A percentile compares a stretch with the other conserved stretches of the same genome.
phyloP scores from a whole-genome alignment of 2,888 invertebrate genomes.

The Cristatella mucedo region DNA sequence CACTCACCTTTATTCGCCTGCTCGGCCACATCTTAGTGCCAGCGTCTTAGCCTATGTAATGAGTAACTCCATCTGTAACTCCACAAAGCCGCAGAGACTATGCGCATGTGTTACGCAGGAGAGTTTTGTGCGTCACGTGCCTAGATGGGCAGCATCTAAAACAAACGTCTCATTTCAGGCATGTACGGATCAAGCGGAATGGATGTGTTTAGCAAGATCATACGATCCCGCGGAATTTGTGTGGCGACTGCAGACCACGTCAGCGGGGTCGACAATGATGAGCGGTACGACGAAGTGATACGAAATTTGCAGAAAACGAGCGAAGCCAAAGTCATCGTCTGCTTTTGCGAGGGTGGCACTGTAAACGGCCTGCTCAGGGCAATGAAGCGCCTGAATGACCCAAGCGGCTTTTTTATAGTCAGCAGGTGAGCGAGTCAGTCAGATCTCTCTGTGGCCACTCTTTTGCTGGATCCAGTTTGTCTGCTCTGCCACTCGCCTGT shows the following conservation, averaged over 20 bases:
- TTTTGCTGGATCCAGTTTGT: too few species aligned
- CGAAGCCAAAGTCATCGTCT: constrained; percentile 51
- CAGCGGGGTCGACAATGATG: constrained; percentile 45
- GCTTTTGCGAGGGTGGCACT: constrained; percentile 63
- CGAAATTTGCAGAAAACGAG: constrained; percentile 43
- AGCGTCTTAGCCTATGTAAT: too few species aligned
- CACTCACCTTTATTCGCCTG: too few species aligned
- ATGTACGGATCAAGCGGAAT: constrained; percentile 62
- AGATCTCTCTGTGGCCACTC: too few species aligned
- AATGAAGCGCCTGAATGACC: constrained; percentile 43
- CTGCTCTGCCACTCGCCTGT: too few species aligned
- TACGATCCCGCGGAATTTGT: constrained; percentile 52
- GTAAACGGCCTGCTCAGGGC: constrained; percentile 51
- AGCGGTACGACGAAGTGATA: constrained; percentile 27
- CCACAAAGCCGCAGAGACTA: too few species aligned
- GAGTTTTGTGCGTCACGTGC: too few species aligned
- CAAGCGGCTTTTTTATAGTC: constrained; percentile 49
- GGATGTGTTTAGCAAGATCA: constrained; percentile 55
- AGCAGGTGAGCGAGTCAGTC: constrained; percentile 49
- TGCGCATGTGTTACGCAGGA: too few species aligned
- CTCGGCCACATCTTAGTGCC: too few species aligned
- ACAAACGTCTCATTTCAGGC: constrained; percentile 44
- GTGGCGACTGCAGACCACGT: constrained; percentile 54
- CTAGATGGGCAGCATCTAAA: too few species aligned
- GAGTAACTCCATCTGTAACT: too few species aligned